A percentile compares a stretch with the other conserved stretches of the same genome.
Evolutionary conservation across 2,888 invertebrate species (phyloP).

Genomic region (Andrena trimmerana): DNA sequence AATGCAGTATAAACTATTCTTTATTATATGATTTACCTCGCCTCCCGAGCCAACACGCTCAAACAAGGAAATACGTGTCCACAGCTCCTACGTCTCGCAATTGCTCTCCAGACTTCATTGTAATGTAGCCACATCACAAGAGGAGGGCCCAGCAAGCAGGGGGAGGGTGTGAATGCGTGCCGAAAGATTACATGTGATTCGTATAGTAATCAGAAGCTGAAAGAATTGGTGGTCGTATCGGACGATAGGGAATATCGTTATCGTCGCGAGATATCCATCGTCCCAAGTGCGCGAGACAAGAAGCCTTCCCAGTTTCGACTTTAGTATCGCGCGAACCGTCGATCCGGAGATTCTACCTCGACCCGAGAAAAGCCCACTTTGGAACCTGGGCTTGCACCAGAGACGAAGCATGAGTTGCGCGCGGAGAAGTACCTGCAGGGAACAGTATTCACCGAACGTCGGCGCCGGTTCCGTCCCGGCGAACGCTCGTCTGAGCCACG

Average conservation of each 20-base stretch:
- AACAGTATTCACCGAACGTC: not conserved
- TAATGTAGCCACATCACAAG: too few relatives aligned
- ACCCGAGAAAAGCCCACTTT: not conserved
- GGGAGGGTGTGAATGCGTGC: not conserved
- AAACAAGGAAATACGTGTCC: too few relatives aligned
- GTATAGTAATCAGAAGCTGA: constrained; percentile 4
- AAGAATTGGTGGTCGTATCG: constrained; percentile 26
- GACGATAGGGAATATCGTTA: constrained; percentile 70
- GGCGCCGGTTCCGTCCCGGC: not conserved
- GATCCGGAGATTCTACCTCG: not conserved
- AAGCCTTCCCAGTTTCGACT: constrained; percentile 21
- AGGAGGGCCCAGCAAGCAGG: not conserved
- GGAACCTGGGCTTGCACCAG: too few relatives aligned
- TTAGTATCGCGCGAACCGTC: constrained; percentile 54
- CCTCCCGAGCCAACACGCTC: too few relatives aligned
- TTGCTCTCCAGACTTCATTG: too few relatives aligned
- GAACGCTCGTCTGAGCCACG: not conserved
- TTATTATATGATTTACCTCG: too few relatives aligned
- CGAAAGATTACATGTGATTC: constrained; percentile 33
- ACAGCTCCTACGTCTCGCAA: too few relatives aligned
- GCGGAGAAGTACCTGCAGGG: not conserved
- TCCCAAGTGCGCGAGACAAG: constrained; percentile 25
- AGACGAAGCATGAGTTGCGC: not conserved
- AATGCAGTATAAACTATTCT: too few relatives aligned
- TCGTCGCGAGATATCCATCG: constrained; percentile 66